A percentile compares a stretch with the other conserved stretches of the same genome.
These are phyloP conservation scores for Drosophila flavopinicola DNA, from an alignment of 2,888 invertebrate genomes.

Conservation along the genomic window DNA sequence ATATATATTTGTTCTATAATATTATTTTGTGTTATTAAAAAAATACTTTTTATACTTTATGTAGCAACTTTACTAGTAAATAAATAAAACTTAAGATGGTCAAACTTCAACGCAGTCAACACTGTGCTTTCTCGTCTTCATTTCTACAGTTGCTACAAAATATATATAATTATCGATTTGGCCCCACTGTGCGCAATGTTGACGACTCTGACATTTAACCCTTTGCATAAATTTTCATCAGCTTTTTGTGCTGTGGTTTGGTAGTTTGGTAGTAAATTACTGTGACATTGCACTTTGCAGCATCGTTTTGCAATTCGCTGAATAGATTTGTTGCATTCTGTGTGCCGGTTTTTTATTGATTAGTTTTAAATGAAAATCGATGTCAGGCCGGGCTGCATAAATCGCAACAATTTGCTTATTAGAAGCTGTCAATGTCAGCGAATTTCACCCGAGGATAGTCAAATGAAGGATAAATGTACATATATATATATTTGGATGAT, in stretches of 20 bases:
- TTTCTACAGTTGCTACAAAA: too few relatives aligned
- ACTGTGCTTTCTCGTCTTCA: too few relatives aligned
- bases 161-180: neutral
- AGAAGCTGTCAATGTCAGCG: slow-evolving; percentile 73
- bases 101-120: too few relatives aligned
- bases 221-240: slow-evolving; percentile 78
- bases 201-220: slow-evolving; percentile 67
- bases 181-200: slow-evolving; percentile 55
- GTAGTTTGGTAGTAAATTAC: slow-evolving; percentile 63
- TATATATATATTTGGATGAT: slow-evolving; percentile 58
- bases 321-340: slow-evolving; percentile 44
- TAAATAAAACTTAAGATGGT: too few relatives aligned
- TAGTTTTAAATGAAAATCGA: slow-evolving; percentile 70
- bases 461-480: slow-evolving; percentile 37
- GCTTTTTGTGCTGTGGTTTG: slow-evolving; percentile 40
- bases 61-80: too few relatives aligned
- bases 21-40: neutral
- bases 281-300: slow-evolving; percentile 78
- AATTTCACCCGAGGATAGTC: slow-evolving; percentile 55
- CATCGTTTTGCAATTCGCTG: slow-evolving; percentile 76
- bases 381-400: slow-evolving; percentile 54
- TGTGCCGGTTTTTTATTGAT: slow-evolving; percentile 67
- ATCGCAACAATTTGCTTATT: slow-evolving; percentile 72
- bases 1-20: neutral
- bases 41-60: too few relatives aligned